phyloP scores from a whole-genome alignment of 2,797 vertebrate genomes.

The Rachycentron canadum region DNA sequence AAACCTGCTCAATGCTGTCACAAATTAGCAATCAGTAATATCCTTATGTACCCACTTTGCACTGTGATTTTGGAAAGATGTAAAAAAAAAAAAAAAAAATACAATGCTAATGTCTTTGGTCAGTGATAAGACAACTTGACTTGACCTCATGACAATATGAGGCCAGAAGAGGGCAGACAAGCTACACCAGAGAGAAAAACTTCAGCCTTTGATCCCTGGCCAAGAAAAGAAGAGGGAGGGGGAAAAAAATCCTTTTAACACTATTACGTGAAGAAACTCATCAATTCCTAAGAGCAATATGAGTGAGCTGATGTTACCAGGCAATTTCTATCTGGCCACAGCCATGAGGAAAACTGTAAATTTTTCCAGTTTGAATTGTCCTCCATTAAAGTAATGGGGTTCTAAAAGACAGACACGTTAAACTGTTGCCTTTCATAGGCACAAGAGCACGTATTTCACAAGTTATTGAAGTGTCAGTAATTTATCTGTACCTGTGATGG shows the following conservation, averaged over 20 bases:
- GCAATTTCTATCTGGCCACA: slow-evolving; percentile 65
- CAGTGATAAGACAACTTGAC: slow-evolving; percentile 2
- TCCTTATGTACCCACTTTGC: too few relatives aligned
- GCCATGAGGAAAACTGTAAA: slow-evolving; percentile 73
- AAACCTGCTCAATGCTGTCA: neutral
- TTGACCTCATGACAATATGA: slow-evolving; percentile 53
- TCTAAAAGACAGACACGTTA: slow-evolving; percentile 76
- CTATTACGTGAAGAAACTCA: slow-evolving; percentile 73
- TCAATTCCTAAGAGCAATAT: slow-evolving; percentile 73
- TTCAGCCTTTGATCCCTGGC: slow-evolving; percentile 56
- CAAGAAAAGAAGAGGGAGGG: slow-evolving; percentile 54
- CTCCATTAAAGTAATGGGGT: slow-evolving; percentile 82
- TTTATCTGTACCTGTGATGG: slow-evolving; percentile 74
- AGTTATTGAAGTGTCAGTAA: slow-evolving; percentile 77
- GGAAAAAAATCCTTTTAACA: slow-evolving; percentile 75
- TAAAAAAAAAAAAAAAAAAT: too few relatives aligned
- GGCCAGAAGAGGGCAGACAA: slow-evolving; percentile 83
- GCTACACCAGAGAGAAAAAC: slow-evolving; percentile 65
- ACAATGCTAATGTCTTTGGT: neutral
- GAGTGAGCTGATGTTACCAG: slow-evolving; percentile 71
- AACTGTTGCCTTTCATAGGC: slow-evolving; percentile 77
- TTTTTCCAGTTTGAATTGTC: slow-evolving; percentile 72
- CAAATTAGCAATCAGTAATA: too few relatives aligned
- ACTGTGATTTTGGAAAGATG: too few relatives aligned
- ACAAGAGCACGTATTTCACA: slow-evolving; percentile 72